These are phyloP conservation scores for Molorchus minor DNA, from an alignment of 2,888 invertebrate genomes.

Conservation along the genomic window DNA sequence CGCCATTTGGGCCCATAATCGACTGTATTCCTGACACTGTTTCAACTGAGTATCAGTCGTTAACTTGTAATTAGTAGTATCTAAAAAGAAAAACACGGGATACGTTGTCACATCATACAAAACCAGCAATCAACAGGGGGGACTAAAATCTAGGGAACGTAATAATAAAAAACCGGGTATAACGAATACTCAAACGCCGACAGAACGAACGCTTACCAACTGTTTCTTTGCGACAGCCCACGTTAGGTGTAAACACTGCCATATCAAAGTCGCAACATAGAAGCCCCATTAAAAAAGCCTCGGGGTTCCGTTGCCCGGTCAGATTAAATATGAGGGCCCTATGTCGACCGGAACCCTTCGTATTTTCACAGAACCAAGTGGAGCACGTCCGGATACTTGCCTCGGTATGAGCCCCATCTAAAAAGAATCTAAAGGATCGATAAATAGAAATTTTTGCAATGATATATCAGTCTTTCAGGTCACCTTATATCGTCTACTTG, in stretches of 20 bases:
- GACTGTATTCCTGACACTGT: constrained; percentile 67
- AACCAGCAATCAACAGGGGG: too few species aligned
- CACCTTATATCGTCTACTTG: constrained; percentile 62
- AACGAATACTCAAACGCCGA: too few species aligned
- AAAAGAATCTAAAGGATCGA: constrained; percentile 66
- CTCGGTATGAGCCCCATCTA: constrained; percentile 95
- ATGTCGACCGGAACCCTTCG: constrained; percentile 52
- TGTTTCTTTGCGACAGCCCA: constrained; percentile 32
- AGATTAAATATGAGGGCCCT: constrained; percentile 79
- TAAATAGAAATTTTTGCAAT: background rate
- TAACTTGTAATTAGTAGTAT: constrained; percentile 68
- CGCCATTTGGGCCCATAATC: constrained; percentile 65
- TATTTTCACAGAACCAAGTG: constrained; percentile 76
- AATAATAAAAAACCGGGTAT: too few species aligned
- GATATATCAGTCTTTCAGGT: constrained; percentile 12
- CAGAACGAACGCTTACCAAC: too few species aligned
- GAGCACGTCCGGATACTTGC: constrained; percentile 86
- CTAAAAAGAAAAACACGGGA: constrained; percentile 59
- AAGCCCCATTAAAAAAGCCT: constrained; percentile 68
- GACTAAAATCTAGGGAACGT: too few species aligned
- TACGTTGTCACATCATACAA: too few species aligned
- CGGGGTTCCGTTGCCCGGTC: constrained; percentile 74
- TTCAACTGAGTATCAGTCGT: constrained; percentile 68
- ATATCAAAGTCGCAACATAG: constrained; percentile 64
- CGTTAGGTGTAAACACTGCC: constrained; percentile 71